Evolutionary conservation across 1,140 invertebrate genomes (phyloP).

Genomic region (Ruditapes philippinarum): DNA sequence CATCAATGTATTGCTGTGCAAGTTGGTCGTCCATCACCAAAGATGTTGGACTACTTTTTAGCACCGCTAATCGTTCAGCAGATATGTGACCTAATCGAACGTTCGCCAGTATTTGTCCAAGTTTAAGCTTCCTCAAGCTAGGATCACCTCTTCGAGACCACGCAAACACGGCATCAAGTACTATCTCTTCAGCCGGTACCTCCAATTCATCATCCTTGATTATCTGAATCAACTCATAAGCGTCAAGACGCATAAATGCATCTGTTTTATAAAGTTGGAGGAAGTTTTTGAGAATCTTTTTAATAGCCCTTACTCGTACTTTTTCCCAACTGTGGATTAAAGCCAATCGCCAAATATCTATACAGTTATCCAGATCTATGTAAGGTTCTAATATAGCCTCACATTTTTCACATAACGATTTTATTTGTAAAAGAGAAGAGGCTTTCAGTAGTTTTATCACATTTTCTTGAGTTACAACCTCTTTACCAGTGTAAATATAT

Average conservation of each 20-base stretch:
- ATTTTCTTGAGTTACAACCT: slow-evolving; percentile 76
- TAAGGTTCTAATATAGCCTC: slow-evolving; percentile 79
- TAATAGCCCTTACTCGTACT: slow-evolving; percentile 73
- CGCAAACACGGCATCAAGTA: slow-evolving; percentile 75
- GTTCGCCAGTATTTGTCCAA: slow-evolving; percentile 74
- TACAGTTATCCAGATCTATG: slow-evolving; percentile 77
- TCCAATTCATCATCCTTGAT: slow-evolving; percentile 78
- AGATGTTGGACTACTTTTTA: slow-evolving; percentile 68
- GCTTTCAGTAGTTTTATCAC: slow-evolving; percentile 80
- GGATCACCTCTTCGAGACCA: slow-evolving; percentile 77
- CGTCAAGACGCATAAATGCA: slow-evolving; percentile 77
- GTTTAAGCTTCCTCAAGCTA: slow-evolving; percentile 64
- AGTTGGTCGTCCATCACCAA: slow-evolving; percentile 70
- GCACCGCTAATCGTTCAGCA: slow-evolving; percentile 76
- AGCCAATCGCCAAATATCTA: slow-evolving; percentile 79
- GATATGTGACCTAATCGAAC: slow-evolving; percentile 76
- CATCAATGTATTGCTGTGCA: slow-evolving; percentile 74
- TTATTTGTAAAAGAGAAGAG: slow-evolving; percentile 79
- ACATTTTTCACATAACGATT: slow-evolving; percentile 78
- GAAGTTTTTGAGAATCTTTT: slow-evolving; percentile 76
- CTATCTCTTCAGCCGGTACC: slow-evolving; percentile 75
- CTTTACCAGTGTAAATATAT: slow-evolving; percentile 80
- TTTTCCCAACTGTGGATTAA: slow-evolving; percentile 76
- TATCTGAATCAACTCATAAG: slow-evolving; percentile 77
- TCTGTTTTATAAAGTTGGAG: slow-evolving; percentile 74